Conservation (phyloP, 37 sponge, comb jelly and placozoan species). For the Aphrocallistes beatrix region DNA sequence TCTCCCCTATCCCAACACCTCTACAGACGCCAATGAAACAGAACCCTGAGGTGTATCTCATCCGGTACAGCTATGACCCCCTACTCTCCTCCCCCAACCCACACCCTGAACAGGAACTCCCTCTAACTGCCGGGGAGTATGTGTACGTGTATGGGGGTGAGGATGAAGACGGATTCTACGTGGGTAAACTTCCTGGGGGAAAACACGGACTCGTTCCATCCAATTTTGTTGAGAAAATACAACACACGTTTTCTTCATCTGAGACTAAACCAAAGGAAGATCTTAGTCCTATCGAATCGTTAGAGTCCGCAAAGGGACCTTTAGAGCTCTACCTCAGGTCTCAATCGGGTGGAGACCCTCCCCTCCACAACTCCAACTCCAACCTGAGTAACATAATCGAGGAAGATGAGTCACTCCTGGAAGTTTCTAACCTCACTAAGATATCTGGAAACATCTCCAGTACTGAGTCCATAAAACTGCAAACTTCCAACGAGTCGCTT, state of each 20-base stretch:
- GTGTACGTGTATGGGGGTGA: background rate
- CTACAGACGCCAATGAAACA: background rate
- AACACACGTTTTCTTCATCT: background rate
- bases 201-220: background rate
- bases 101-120: slow-evolving; percentile 7
- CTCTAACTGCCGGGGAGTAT: background rate
- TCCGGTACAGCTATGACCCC: slow-evolving; percentile 5
- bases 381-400: slow-evolving; percentile 9
- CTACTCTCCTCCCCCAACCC: slow-evolving; percentile 7
- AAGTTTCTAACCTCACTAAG: background rate
- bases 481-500: background rate
- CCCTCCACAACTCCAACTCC: background rate
- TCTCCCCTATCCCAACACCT: background rate
- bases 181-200: background rate
- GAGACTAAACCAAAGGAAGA: background rate
- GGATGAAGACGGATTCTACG: background rate
- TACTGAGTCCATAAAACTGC: background rate
- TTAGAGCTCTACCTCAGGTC: background rate
- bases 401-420: slow-evolving; percentile 10
- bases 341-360: background rate
- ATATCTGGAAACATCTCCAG: background rate
- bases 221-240: background rate
- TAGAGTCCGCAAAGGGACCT: background rate
- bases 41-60: background rate
- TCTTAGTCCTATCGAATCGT: background rate